Evolutionary conservation across 2,113 vertebrate genomes (phyloP), one percentile per base, ranked within the genome.

Genomic region (Emydocephalus ijimae): DNA sequence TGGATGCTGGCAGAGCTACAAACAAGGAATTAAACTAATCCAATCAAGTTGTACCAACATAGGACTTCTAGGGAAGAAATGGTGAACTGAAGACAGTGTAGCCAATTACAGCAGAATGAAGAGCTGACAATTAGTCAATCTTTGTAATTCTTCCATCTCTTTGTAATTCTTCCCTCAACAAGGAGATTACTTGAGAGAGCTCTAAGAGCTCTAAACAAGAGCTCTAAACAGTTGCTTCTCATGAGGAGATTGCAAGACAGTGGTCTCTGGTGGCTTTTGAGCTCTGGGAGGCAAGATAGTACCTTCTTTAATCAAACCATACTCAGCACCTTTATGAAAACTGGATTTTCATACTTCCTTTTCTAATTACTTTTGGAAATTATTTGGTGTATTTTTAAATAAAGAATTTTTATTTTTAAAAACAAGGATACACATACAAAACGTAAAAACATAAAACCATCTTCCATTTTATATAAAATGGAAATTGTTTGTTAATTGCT

Each of bases 21-120:
- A 96, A 96, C 59, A 93, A 95, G 94, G 94, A 96, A 96, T 96
- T 96, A 96, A 69, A 69, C 48, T 96, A 96, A 97, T 96, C 93
- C 95, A 96, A 91, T 96, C 88, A 94, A 94, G 91, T 93, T 94
- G 89, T 93, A 89, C 88, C 91, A 93, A 94, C 50, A 87, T 93
- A 91, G 64, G 14, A 69, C 64, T 69, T 69, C 64, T 69, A 29
- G 29, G 29, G 64, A 34, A 69, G 64, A 34, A 69, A 34, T 34
- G 64, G 29, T 69, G 64, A 69, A 69, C 29, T 69, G 64, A 69
- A 69, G 29, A 69, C 14, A 69, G 64, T 34, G 29, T 34, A n/a
- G 29, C 12, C 12, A 69, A 69, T n/a, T 34, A 34, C 14, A 69
- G 29, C 12, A 69, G 14, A 69, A 34, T 69, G 64, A 69, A 69